Base-by-base conservation (phyloP, 2,888 invertebrate genomes). In the Hypomecis atomaria region DNA sequence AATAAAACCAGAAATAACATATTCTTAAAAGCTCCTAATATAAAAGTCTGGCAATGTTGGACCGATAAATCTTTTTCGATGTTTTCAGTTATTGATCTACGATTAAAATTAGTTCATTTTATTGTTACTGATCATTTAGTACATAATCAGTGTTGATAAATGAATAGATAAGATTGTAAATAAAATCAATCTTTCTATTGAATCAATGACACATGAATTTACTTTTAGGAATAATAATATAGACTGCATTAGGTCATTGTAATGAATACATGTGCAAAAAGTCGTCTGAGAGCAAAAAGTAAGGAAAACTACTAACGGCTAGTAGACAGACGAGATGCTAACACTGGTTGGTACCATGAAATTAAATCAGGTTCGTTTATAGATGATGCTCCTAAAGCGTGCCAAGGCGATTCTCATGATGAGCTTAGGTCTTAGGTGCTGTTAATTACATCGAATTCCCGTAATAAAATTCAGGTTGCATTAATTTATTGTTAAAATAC, bases 361-460 rank as follows among this genome's bases (percentile, higher is more conserved):
- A 61, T 43, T 52, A 43, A 68, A 72, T 70, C 65, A 59, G 62
- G 65, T 54, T 67, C 34, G 64, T 62, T 72, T 69, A 62, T 66
- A 75, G 80, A 82, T 77, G 80, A 79, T 71, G 76, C 77, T 74
- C 66, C 54, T 72, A 72, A 85, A 84, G 74, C 73, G 76, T 87
- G 88, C 84, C 88, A 87, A 87, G 87, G 86, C 75, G 70, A 82
- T 73, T 86, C 70, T 78, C 80, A 75, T 79, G 74, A 81, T 81
- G 78, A 78, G 76, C 62, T 73, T 76, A 76, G 73, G 68, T 73
- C 62, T 72, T 76, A 75, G 72, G 67, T 74, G 67, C 71, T 59
- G 59, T 75, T 73, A 73, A 79, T 75, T 78, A 72, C 75, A 74
- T 71, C 73, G 73, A 78, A 77, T 77, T 78, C 71, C 66, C 65